Conservation (phyloP, 2,797 vertebrate genomes). For the Syngnathus acus region DNA sequence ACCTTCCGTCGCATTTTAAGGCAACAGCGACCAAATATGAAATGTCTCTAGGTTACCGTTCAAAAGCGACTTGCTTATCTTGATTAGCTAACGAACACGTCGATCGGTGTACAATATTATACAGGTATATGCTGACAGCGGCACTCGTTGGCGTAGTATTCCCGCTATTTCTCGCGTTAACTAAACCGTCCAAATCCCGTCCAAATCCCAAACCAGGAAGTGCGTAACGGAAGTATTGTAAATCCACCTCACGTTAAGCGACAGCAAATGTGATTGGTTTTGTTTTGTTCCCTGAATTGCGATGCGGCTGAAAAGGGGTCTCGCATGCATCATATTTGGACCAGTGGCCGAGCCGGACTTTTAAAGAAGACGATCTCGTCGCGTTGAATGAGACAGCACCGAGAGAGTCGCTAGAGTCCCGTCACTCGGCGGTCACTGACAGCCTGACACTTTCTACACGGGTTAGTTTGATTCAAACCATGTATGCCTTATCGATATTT, state of each 20-base stretch:
- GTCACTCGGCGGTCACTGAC: constrained; percentile 19
- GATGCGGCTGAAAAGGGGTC: not conserved
- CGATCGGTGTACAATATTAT: not conserved
- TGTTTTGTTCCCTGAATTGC: not conserved
- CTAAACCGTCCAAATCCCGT: constrained; percentile 29
- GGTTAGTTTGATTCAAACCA: constrained; percentile 29
- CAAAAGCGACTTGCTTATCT: not conserved
- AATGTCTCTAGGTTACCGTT: not conserved
- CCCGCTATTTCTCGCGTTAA: constrained; percentile 39
- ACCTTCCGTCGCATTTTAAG: not conserved
- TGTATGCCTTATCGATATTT: not conserved
- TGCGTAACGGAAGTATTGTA: constrained; percentile 44
- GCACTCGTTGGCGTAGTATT: not conserved
- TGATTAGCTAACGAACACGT: not conserved
- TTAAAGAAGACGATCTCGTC: constrained; percentile 20
- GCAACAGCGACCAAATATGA: not conserved
- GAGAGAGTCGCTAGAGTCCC: constrained; percentile 28
- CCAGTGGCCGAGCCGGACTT: not conserved
- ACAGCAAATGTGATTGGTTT: not conserved
- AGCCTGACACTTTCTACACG: constrained; percentile 22
- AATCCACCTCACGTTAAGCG: constrained; percentile 35
- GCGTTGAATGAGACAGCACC: constrained; percentile 6
- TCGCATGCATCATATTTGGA: not conserved
- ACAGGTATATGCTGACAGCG: not conserved
- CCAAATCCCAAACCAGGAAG: constrained; percentile 47